Percentiles rank a stretch among this genome's conserved stretches.
phyloP scores from a whole-genome alignment of 2,888 invertebrate species.

The Drosophila falleni region DNA sequence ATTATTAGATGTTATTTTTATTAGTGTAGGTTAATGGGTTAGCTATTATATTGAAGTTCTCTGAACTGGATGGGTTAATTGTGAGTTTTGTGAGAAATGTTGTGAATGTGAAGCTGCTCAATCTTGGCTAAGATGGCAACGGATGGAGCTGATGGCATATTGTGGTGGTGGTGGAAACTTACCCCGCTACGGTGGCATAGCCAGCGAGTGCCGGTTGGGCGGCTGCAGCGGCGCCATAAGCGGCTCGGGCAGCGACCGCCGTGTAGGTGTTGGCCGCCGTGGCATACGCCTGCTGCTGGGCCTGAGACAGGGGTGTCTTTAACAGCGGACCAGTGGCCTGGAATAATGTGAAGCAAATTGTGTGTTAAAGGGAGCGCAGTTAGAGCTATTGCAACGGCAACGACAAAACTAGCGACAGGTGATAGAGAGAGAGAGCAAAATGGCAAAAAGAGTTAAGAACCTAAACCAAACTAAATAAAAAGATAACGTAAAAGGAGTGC shows the following conservation, averaged over 20 bases:
- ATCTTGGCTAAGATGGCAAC: constrained; percentile 1
- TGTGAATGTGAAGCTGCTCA: constrained; percentile 5
- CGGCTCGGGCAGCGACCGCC: constrained; percentile 93
- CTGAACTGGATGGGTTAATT: background rate
- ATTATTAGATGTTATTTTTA: background rate
- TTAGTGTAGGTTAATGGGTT: background rate
- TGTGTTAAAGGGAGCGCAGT: constrained; percentile 54
- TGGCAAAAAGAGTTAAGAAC: constrained; percentile 69
- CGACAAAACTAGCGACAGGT: constrained; percentile 76
- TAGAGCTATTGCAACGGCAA: constrained; percentile 64
- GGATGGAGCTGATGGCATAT: background rate
- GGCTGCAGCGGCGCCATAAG: constrained; percentile 91
- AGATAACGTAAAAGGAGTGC: constrained; percentile 55
- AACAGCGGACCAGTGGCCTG: constrained; percentile 91
- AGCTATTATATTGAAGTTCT: background rate
- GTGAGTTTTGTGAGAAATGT: constrained; percentile 10
- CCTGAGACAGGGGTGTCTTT: constrained; percentile 92
- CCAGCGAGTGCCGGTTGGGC: constrained; percentile 88
- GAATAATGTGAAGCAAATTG: constrained; percentile 70
- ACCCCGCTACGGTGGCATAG: constrained; percentile 90
- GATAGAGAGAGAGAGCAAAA: constrained; percentile 60
- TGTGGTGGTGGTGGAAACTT: constrained; percentile 78
- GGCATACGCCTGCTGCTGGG: constrained; percentile 95
- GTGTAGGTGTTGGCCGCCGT: constrained; percentile 95
- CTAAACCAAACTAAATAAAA: constrained; percentile 57